Evolutionary conservation across 2,888 invertebrate species (phyloP).

Genomic region (Eupithecia abbreviata): DNA sequence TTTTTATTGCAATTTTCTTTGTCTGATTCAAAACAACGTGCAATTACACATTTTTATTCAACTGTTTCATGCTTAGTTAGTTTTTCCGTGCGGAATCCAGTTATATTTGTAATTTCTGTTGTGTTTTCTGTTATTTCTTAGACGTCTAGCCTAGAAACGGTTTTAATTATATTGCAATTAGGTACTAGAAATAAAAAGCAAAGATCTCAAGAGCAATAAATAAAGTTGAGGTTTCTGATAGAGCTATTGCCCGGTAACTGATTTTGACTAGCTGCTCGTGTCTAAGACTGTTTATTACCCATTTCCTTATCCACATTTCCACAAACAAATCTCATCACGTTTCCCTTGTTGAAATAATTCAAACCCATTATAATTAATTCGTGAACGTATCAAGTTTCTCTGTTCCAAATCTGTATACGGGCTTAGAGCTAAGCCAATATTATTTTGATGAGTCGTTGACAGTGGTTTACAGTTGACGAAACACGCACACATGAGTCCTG

Average conservation of each 20-base stretch:
- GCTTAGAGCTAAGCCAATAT: constrained; percentile 78
- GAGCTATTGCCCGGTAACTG: neutral
- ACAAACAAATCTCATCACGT: constrained; percentile 33
- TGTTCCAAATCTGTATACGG: constrained; percentile 67
- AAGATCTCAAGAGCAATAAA: neutral
- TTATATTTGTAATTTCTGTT: constrained; percentile 35
- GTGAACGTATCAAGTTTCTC: constrained; percentile 73
- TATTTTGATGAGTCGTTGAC: constrained; percentile 83
- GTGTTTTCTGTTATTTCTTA: constrained; percentile 39
- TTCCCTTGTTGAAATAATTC: constrained; percentile 42
- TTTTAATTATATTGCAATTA: constrained; percentile 68
- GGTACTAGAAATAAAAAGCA: constrained; percentile 37
- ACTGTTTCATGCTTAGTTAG: constrained; percentile 35
- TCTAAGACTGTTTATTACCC: neutral
- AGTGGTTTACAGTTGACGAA: constrained; percentile 82
- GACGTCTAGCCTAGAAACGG: constrained; percentile 58
- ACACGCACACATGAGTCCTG: constrained; percentile 66
- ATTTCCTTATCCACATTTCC: constrained; percentile 9
- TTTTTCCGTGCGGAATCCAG: constrained; percentile 31
- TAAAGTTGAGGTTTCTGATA: neutral
- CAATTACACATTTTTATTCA: constrained; percentile 39
- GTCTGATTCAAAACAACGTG: constrained; percentile 36
- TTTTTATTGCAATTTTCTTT: constrained; percentile 50
- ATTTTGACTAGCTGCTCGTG: neutral
- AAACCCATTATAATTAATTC: constrained; percentile 64